Conservation (phyloP, 2,113 vertebrate genomes). For the Heptranchias perlo region DNA sequence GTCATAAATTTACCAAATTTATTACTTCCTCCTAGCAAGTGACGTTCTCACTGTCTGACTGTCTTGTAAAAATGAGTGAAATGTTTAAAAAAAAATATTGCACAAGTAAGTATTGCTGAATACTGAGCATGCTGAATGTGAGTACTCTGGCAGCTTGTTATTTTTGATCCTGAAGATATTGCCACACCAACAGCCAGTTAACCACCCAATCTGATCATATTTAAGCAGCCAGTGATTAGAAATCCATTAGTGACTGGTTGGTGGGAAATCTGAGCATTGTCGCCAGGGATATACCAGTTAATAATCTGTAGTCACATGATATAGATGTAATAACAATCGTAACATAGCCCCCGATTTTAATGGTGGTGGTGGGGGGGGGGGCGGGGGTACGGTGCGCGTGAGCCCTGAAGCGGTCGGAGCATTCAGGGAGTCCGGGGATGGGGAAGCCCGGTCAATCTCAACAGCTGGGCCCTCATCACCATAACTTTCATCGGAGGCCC, state of each 20-base stretch:
- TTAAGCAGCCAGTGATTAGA: neutral
- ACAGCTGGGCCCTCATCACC: neutral
- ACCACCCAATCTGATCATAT: neutral
- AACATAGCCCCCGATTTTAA: neutral
- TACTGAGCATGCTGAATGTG: neutral
- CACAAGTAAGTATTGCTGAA: neutral
- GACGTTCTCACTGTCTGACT: neutral
- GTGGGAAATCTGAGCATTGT: neutral
- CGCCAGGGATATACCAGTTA: neutral
- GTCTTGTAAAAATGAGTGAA: neutral
- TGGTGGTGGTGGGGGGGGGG: too few relatives aligned
- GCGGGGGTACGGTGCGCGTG: too few relatives aligned
- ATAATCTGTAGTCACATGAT: neutral
- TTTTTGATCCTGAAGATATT: neutral
- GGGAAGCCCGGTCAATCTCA: too few relatives aligned
- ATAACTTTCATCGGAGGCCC: neutral
- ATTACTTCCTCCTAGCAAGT: neutral
- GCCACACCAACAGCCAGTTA: neutral
- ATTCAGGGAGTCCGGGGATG: neutral
- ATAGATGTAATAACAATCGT: neutral
- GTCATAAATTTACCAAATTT: too few relatives aligned
- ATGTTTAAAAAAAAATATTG: neutral
- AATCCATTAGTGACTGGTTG: neutral
- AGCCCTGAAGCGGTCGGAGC: neutral
- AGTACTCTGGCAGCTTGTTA: neutral